phyloP scores from a whole-genome alignment of 2,797 vertebrate genomes.

The Sebastes vulpes region DNA sequence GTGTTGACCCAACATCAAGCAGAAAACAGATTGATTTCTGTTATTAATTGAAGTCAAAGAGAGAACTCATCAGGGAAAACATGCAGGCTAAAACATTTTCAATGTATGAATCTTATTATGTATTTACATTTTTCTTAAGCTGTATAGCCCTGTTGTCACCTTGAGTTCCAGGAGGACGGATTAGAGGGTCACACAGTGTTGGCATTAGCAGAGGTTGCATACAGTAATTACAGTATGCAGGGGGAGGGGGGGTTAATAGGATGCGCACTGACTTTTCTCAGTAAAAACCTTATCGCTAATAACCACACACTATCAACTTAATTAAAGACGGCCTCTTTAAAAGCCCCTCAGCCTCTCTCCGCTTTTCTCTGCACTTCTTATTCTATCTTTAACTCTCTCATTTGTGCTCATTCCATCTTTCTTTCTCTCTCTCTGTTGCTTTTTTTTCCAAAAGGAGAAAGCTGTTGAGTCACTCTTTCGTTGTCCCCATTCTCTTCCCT shows the following conservation, averaged over 20 bases:
- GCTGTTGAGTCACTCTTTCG: constrained; percentile 63
- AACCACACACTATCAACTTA: constrained; percentile 72
- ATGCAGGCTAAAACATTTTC: background rate
- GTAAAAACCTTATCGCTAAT: constrained; percentile 74
- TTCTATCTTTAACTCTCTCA: constrained; percentile 45
- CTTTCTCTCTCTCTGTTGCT: constrained; percentile 3
- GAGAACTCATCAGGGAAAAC: background rate
- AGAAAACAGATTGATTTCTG: background rate
- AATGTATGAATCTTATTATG: background rate
- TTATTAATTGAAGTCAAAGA: background rate
- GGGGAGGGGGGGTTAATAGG: constrained; percentile 42
- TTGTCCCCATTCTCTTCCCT: constrained; percentile 36
- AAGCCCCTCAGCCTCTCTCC: constrained; percentile 43
- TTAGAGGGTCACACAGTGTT: constrained; percentile 17
- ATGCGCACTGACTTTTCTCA: constrained; percentile 40
- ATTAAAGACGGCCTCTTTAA: constrained; percentile 71
- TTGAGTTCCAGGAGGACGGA: constrained; percentile 1
- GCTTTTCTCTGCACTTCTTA: constrained; percentile 16
- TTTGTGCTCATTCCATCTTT: constrained; percentile 32
- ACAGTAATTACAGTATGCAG: constrained; percentile 65
- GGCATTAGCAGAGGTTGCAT: constrained; percentile 35
- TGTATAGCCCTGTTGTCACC: background rate
- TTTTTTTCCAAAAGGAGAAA: constrained; percentile 30
- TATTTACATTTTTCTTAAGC: constrained; percentile 7
- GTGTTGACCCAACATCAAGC: background rate